Base-by-base conservation (phyloP, 2,113 vertebrate genomes). In the Stictonetta naevosa region DNA sequence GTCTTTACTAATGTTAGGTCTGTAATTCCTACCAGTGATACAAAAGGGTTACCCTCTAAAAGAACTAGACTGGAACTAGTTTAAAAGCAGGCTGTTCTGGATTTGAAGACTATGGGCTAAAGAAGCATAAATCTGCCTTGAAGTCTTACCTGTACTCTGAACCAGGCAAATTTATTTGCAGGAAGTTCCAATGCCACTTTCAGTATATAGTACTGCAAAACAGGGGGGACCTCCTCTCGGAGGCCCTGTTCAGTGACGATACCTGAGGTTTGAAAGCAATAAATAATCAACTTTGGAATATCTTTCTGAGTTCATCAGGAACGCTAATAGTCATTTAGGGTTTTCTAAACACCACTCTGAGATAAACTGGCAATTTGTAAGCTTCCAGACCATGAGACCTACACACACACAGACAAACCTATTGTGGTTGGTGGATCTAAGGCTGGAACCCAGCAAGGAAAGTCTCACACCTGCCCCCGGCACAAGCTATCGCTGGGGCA, bases 131-230 rank as follows among this genome's bases (percentile, higher is more conserved):
- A 42, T 31, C 38, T 67, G 34, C 31, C 31, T n/a, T 22, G 4
- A 69, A 48, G 25, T 5, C 23, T 69, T 84, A 99, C 99, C 99
- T 99, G 99, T 36, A 98, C 90, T 84, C 97, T 98, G 74, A 99
- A 98, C 99, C 99, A 99, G 29, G 98, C 96, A 97, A 99, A 99
- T 96, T 99, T 99, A 98, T 97, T 99, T 34, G 99, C 98, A 7
- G 99, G 99, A 73, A 99, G 98, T 18, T 99, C 99, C 73, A 99
- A 97, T 13, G 99, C 99, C 95, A 99, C 96, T 93, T 99, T 98
- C 28, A 99, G 97, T 40, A 99, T 98, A 67, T 99, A 98, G 93
- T 99, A 97, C 96, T 99, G 99, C 63, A 99, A 96, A 38, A 99
- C 86, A 12, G 98, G 98, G 8, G 99, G 98, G 10, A 98, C 98